These are phyloP conservation scores for Caenorhabditis brenneri DNA, from an alignment of 1,140 invertebrate species.

Conservation along the genomic window DNA sequence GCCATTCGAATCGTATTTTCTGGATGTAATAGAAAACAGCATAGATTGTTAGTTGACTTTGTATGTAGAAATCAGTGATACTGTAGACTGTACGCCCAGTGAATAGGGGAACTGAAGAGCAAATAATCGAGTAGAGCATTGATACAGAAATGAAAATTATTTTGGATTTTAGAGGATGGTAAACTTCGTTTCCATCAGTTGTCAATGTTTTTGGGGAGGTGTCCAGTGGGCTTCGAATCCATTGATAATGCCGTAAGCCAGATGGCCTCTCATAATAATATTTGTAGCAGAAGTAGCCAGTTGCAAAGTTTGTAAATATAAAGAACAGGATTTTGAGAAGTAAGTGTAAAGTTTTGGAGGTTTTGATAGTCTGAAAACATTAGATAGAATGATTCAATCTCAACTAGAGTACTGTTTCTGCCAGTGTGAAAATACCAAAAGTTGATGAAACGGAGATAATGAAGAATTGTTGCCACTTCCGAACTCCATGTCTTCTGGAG, in stretches of 20 bases:
- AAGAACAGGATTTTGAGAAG: not conserved
- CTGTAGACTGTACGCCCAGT: not conserved
- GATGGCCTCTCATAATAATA: conserved; percentile 13
- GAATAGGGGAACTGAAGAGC: not conserved
- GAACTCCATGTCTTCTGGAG: not conserved
- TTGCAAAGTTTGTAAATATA: not conserved
- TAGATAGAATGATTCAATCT: not conserved
- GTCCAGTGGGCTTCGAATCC: not conserved
- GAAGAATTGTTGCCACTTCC: not conserved
- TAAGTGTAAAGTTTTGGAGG: not conserved
- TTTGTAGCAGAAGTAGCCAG: not conserved
- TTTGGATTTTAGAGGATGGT: not conserved
- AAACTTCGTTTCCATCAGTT: not conserved
- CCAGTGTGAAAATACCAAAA: not conserved
- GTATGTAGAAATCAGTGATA: not conserved
- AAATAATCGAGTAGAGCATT: not conserved
- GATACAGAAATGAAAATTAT: not conserved
- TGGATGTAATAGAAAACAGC: not conserved
- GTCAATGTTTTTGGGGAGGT: not conserved
- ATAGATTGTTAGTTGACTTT: not conserved
- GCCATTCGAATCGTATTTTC: not conserved
- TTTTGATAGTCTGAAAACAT: not conserved
- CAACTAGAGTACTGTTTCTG: not conserved
- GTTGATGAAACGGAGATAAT: not conserved
- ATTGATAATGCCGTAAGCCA: not conserved